Percentiles rank a stretch among this genome's conserved stretches.
Evolutionary conservation across 2,113 vertebrate species (phyloP).

Genomic region (Pterocles burchelli): DNA sequence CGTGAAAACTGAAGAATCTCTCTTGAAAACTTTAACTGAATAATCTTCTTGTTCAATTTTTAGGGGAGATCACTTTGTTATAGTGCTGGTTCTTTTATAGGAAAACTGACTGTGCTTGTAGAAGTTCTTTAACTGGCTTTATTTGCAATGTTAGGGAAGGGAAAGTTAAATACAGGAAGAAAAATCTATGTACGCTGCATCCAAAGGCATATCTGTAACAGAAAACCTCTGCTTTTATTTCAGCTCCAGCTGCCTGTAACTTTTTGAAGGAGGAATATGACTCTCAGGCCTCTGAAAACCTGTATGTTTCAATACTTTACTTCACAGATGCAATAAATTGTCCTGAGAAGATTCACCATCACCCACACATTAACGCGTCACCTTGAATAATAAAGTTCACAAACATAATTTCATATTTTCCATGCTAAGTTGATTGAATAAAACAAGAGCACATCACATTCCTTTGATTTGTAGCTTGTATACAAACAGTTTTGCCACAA

Average conservation of each 20-base stretch:
- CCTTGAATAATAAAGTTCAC: slow-evolving; percentile 68
- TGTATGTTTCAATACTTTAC: slow-evolving; percentile 34
- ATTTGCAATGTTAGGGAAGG: slow-evolving; percentile 39
- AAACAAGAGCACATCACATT: slow-evolving; percentile 47
- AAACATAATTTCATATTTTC: slow-evolving; percentile 65
- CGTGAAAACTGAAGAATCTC: not conserved
- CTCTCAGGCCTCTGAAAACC: not conserved
- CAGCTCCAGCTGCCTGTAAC: not conserved
- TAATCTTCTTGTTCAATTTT: slow-evolving; percentile 30
- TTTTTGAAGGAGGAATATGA: not conserved
- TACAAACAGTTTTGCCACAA: slow-evolving; percentile 53
- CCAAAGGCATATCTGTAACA: not conserved
- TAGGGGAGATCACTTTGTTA: slow-evolving; percentile 16
- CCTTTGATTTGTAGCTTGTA: slow-evolving; percentile 56
- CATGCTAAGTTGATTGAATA: slow-evolving; percentile 28
- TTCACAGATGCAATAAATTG: slow-evolving; percentile 36
- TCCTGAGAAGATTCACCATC: slow-evolving; percentile 32
- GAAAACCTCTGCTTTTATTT: slow-evolving; percentile 1
- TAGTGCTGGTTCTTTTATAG: not conserved
- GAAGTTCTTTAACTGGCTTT: slow-evolving; percentile 38
- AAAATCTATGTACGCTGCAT: not conserved
- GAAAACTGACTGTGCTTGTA: slow-evolving; percentile 14
- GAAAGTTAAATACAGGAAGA: slow-evolving; percentile 53
- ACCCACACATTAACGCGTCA: slow-evolving; percentile 54
- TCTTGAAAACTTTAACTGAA: not conserved